A percentile compares a stretch with the other conserved stretches of the same genome.
Evolutionary conservation across 2,888 invertebrate genomes (phyloP).

Genomic region (Caenorhabditis imperialis): DNA sequence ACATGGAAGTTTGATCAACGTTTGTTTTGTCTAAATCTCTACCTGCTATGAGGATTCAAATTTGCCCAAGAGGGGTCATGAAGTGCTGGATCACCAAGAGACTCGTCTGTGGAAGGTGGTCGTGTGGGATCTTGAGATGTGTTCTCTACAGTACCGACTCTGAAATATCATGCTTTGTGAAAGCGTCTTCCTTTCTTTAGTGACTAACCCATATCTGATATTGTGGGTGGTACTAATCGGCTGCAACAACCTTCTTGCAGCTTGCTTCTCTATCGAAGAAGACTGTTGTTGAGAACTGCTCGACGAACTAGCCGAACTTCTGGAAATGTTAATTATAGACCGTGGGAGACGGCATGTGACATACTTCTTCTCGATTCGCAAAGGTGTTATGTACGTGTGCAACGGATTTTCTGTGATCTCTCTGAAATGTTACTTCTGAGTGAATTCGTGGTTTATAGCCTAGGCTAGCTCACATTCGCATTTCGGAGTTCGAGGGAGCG

Average conservation of each 20-base stretch:
- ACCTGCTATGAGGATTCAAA: slow-evolving; percentile 64
- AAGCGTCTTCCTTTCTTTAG: not conserved
- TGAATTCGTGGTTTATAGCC: no score
- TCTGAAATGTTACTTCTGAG: slow-evolving; percentile 6
- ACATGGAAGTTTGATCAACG: slow-evolving; percentile 11
- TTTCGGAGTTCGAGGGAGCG: slow-evolving; percentile 35
- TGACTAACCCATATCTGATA: slow-evolving; percentile 57
- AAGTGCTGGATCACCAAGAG: slow-evolving; percentile 56
- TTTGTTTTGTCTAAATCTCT: not conserved
- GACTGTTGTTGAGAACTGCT: slow-evolving; percentile 47
- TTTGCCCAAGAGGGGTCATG: slow-evolving; percentile 55
- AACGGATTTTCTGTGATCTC: slow-evolving; percentile 54
- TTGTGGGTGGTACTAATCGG: slow-evolving; percentile 59
- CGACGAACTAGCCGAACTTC: slow-evolving; percentile 43
- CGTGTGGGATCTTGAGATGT: slow-evolving; percentile 61
- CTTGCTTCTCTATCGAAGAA: slow-evolving; percentile 57
- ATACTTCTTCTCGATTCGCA: slow-evolving; percentile 44
- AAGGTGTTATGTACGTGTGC: slow-evolving; percentile 43
- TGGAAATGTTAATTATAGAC: slow-evolving; percentile 10
- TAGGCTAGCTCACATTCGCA: slow-evolving; percentile 41
- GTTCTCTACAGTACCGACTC: slow-evolving; percentile 44
- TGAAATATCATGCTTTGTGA: not conserved
- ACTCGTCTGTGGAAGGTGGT: slow-evolving; percentile 63
- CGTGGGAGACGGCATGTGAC: not conserved
- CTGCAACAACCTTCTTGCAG: slow-evolving; percentile 56